Evolutionary conservation across 2,888 invertebrate genomes (phyloP).

Genomic region (Desoria tigrina): DNA sequence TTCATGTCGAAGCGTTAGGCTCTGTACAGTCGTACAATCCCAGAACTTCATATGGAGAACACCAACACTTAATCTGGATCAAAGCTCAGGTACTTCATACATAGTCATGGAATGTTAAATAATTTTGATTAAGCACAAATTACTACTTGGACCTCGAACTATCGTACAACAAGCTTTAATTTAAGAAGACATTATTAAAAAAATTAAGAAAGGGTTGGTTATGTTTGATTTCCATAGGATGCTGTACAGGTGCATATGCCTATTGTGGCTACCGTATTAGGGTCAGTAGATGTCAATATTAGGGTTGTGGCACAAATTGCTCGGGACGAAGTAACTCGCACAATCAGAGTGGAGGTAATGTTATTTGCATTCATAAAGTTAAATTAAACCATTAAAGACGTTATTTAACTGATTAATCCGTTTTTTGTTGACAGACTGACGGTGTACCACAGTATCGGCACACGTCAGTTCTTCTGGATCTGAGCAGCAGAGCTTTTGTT

Average conservation of each 20-base stretch:
- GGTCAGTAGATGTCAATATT: conserved; percentile 71
- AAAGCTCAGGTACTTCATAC: no score
- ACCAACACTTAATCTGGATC: conserved; percentile 90
- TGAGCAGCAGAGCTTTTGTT: conserved; percentile 74
- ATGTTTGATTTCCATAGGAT: no score
- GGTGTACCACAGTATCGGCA: conserved; percentile 89
- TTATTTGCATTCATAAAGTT: neutral
- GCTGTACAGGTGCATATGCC: conserved; percentile 84
- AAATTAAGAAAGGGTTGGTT: no score
- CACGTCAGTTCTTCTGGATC: conserved; percentile 85
- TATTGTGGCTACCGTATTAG: conserved; percentile 78
- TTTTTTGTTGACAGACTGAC: conserved; percentile 68
- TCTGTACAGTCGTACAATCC: conserved; percentile 78
- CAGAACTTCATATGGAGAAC: conserved; percentile 85
- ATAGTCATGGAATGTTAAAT: no score
- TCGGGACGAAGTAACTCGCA: conserved; percentile 68
- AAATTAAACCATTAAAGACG: neutral
- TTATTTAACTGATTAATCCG: conserved; percentile 16
- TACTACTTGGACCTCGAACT: no score
- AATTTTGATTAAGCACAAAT: no score
- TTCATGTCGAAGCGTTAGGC: conserved; percentile 86
- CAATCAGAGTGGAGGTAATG: conserved; percentile 66
- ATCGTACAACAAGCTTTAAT: no score
- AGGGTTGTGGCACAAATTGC: conserved; percentile 75
- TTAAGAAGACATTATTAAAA: no score